phyloP scores from a whole-genome alignment of 2,113 vertebrate genomes.

The Eleginops maclovinus region DNA sequence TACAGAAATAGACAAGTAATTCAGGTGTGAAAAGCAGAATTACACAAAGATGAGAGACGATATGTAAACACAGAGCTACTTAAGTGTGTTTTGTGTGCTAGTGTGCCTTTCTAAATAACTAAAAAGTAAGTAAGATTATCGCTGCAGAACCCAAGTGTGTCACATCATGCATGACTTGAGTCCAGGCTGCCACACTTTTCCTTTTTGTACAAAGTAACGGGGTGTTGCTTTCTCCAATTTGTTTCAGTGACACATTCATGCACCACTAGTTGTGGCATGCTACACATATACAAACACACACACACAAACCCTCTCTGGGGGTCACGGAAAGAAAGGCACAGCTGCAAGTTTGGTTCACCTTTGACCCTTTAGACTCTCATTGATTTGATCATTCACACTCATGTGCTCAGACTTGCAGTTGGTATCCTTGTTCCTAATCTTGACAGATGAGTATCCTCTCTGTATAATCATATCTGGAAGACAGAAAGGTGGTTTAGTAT shows the following conservation, averaged over 20 bases:
- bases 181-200: neutral
- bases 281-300: conserved; percentile 29
- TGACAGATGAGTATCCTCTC: conserved; percentile 21
- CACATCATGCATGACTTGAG: conserved; percentile 12
- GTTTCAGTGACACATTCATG: conserved; percentile 28
- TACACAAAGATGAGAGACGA: conserved; percentile 5
- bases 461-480: conserved; percentile 13
- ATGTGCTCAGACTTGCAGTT: conserved; percentile 8
- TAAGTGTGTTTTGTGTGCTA: conserved; percentile 9
- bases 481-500: conserved; percentile 32
- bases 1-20: conserved; percentile 17
- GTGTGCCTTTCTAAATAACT: neutral
- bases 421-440: conserved; percentile 30
- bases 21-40: neutral
- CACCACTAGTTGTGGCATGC: conserved; percentile 23
- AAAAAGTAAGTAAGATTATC: neutral
- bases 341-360: conserved; percentile 67
- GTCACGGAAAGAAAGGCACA: conserved; percentile 47
- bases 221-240: conserved; percentile 37
- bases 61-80: neutral
- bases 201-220: conserved; percentile 33
- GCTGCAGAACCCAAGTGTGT: neutral
- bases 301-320: conserved; percentile 19
- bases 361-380: conserved; percentile 50
- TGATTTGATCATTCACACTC: conserved; percentile 49